These are phyloP conservation scores for Callyntrura guangdongensis DNA, from an alignment of 2,888 invertebrate species.

Conservation along the genomic window DNA sequence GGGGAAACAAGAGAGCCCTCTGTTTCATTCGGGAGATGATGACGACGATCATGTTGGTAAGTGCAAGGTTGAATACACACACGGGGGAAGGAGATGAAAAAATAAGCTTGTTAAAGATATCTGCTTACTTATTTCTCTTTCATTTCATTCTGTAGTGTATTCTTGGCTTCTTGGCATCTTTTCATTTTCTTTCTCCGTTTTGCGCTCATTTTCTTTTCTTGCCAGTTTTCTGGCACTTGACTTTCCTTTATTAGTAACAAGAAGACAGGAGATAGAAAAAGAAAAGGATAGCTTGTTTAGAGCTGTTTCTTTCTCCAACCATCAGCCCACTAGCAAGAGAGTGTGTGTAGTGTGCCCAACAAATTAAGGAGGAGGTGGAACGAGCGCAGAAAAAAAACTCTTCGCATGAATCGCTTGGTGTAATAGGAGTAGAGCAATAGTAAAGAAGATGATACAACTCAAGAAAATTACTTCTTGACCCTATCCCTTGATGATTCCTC, in stretches of 20 bases:
- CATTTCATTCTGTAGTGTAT: not conserved
- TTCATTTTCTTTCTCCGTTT: conserved; percentile 44
- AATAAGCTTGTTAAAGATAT: conserved; percentile 69
- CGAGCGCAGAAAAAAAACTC: conserved; percentile 20
- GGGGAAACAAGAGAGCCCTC: not conserved
- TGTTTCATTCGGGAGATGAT: not conserved
- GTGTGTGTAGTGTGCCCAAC: not conserved
- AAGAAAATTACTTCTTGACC: conserved; percentile 71
- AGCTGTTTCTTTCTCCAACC: not conserved
- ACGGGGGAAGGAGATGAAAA: conserved; percentile 4
- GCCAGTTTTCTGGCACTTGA: conserved; percentile 68
- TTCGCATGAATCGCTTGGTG: not conserved
- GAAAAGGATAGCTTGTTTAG: conserved; percentile 46
- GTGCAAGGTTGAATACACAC: conserved; percentile 38
- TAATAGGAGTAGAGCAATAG: conserved; percentile 1
- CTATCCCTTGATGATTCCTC: conserved; percentile 67
- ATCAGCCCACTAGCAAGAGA: not conserved
- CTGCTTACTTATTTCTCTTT: conserved; percentile 31
- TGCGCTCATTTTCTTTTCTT: conserved; percentile 44
- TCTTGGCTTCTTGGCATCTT: conserved; percentile 59
- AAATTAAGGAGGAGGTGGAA: not conserved
- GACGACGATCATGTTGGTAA: not conserved
- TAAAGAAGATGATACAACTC: conserved; percentile 70
- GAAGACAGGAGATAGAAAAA: conserved; percentile 23
- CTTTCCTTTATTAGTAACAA: conserved; percentile 69